Percentiles rank a stretch among this genome's conserved stretches.
Conservation (phyloP, 1,140 invertebrate genomes). For the Procambarus clarkii region DNA sequence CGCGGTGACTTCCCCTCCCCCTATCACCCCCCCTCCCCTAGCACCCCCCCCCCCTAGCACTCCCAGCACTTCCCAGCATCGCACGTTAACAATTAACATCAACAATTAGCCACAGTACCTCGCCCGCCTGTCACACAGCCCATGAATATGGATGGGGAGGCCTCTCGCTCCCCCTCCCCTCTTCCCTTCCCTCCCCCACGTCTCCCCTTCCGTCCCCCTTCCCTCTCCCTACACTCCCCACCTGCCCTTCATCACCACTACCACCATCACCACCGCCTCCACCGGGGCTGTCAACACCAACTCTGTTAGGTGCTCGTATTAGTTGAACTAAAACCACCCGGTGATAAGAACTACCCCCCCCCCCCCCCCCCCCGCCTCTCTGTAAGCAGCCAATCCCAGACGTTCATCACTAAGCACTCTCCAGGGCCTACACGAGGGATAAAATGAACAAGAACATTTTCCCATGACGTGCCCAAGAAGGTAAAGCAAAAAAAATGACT, state of each 20-base stretch:
- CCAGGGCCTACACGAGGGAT: too few species aligned
- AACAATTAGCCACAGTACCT: not conserved
- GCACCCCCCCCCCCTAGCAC: too few species aligned
- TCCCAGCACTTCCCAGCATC: too few species aligned
- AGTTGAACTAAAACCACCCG: not conserved
- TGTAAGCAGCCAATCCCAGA: too few species aligned
- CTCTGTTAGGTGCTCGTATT: not conserved
- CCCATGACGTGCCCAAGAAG: too few species aligned
- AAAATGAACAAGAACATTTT: too few species aligned
- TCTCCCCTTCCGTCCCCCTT: too few species aligned
- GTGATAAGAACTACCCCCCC: not conserved
- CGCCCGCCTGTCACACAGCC: too few species aligned
- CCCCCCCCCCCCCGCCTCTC: not conserved
- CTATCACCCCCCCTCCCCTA: too few species aligned
- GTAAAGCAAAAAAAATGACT: too few species aligned
- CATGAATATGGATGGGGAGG: not conserved
- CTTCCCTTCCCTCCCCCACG: not conserved
- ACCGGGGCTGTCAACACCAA: not conserved
- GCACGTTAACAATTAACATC: slow-evolving; percentile 1
- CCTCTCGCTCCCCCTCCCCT: not conserved
- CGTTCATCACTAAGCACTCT: too few species aligned
- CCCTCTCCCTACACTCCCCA: not conserved
- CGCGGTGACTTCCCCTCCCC: too few species aligned
- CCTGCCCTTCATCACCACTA: not conserved
- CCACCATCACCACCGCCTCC: not conserved